Conservation (phyloP, 2,113 vertebrate species). For the Eptesicus fuscus region DNA sequence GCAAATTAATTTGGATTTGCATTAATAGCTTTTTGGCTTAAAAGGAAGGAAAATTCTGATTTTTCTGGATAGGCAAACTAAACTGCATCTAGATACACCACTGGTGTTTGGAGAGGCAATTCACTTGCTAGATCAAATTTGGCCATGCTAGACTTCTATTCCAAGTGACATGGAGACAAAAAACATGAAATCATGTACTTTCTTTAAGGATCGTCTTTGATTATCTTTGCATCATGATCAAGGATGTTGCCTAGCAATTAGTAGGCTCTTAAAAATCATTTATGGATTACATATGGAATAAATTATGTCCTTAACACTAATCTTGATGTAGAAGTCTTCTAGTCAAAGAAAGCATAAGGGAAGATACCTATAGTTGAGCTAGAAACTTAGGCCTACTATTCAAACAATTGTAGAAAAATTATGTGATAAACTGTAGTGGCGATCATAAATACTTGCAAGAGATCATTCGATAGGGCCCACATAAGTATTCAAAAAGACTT, state of each 20-base stretch:
- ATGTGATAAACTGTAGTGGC: neutral
- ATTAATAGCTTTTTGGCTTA: constrained; percentile 74
- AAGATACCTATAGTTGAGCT: neutral
- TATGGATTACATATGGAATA: neutral
- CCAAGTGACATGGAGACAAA: constrained; percentile 35
- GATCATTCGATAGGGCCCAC: neutral
- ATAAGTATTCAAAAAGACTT: neutral
- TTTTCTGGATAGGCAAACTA: constrained; percentile 73
- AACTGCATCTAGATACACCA: constrained; percentile 61
- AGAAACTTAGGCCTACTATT: neutral
- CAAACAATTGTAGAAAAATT: neutral
- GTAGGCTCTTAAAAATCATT: constrained; percentile 49
- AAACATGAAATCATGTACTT: constrained; percentile 20
- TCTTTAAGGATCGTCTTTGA: constrained; percentile 37
- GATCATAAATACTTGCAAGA: neutral
- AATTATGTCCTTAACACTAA: constrained; percentile 11
- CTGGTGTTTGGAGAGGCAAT: constrained; percentile 59
- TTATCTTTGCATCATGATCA: constrained; percentile 23
- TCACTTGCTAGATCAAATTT: constrained; percentile 54
- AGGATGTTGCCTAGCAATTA: constrained; percentile 31
- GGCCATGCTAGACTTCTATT: constrained; percentile 37
- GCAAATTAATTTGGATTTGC: constrained; percentile 76
- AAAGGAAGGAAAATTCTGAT: constrained; percentile 67
- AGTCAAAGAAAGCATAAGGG: constrained; percentile 5
- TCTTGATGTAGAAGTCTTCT: constrained; percentile 3